phyloP scores from a whole-genome alignment of 2,797 vertebrate species.

The Silurus aristotelis region DNA sequence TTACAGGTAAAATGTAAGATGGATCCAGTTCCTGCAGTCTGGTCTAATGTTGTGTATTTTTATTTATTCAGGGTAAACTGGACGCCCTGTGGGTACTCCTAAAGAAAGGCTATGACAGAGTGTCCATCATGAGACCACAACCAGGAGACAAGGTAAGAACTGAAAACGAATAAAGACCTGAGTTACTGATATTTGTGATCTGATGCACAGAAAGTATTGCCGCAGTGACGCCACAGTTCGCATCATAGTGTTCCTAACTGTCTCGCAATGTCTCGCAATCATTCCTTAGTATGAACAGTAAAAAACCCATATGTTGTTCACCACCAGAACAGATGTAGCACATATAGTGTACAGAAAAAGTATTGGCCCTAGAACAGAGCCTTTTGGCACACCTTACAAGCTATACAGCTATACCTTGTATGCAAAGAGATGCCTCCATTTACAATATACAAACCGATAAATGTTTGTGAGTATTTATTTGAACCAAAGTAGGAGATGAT shows the following conservation, averaged over 20 bases:
- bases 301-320: neutral
- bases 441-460: neutral
- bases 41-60: neutral
- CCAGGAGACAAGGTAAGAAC: conserved; percentile 92
- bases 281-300: neutral
- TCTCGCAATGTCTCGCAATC: neutral
- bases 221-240: no score
- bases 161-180: neutral
- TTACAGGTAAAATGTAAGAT: neutral
- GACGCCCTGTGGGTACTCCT: conserved; percentile 93
- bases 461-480: neutral
- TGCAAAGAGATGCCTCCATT: neutral
- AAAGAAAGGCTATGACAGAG: conserved; percentile 91
- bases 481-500: neutral
- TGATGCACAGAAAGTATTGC: no score
- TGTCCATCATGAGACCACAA: conserved; percentile 95
- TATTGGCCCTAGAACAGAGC: neutral
- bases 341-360: neutral
- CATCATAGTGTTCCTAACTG: neutral
- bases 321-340: neutral
- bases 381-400: neutral
- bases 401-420: no score
- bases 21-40: neutral
- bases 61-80: conserved; percentile 83
- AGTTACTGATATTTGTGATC: no score